Conservation (phyloP, 37 sponge, comb jelly and placozoan species). For the Theonella swinhoei region DNA sequence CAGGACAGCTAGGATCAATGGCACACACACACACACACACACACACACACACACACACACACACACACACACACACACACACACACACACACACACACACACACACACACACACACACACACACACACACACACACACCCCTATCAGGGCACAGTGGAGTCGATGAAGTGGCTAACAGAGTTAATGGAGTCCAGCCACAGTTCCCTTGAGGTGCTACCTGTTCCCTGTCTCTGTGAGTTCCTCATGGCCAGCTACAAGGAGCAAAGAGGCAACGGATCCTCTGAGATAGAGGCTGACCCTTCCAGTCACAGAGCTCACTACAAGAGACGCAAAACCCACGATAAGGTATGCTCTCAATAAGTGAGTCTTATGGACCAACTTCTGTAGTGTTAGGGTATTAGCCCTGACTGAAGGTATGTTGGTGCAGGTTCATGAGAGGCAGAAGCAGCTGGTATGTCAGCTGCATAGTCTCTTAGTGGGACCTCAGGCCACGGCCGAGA, state of each 20-base stretch:
- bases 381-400: neutral
- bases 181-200: slow-evolving; percentile 85
- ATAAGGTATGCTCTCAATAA: slow-evolving; percentile 49
- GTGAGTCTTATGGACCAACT: neutral
- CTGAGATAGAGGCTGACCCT: slow-evolving; percentile 35
- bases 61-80: slow-evolving; percentile 29
- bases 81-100: too few relatives aligned
- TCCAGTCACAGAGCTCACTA: slow-evolving; percentile 58
- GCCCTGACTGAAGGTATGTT: too few relatives aligned
- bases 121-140: too few relatives aligned
- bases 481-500: slow-evolving; percentile 10
- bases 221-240: slow-evolving; percentile 98
- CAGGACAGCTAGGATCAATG: neutral
- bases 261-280: slow-evolving; percentile 14
- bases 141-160: slow-evolving; percentile 88
- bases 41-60: slow-evolving; percentile 38
- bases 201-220: slow-evolving; percentile 93
- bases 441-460: slow-evolving; percentile 57
- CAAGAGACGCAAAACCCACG: slow-evolving; percentile 63
- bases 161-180: slow-evolving; percentile 96
- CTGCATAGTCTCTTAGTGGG: slow-evolving; percentile 56
- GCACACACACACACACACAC: slow-evolving; percentile 35
- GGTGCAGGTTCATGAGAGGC: slow-evolving; percentile 51
- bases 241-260: slow-evolving; percentile 79
- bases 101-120: too few relatives aligned